These are phyloP conservation scores for Dicranocentrus wangi DNA, from an alignment of 2,888 invertebrate species.

Conservation along the genomic window DNA sequence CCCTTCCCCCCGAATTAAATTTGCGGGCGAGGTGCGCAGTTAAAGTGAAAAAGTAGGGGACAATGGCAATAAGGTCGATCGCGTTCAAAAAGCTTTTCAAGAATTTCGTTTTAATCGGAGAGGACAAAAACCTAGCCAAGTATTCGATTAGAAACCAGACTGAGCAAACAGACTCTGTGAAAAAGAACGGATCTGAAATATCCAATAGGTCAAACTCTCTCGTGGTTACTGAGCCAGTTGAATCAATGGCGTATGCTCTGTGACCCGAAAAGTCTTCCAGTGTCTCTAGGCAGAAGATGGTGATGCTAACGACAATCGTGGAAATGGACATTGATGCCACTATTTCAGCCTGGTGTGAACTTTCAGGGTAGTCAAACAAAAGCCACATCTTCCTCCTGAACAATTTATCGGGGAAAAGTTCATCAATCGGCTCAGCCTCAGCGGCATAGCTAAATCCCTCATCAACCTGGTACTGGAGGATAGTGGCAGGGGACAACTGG, in stretches of 20 bases:
- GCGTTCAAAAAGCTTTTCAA: conserved; percentile 78
- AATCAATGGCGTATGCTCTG: background rate
- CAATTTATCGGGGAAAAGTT: conserved; percentile 75
- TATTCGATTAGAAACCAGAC: conserved; percentile 78
- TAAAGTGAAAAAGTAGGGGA: conserved; percentile 77
- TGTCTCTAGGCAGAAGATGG: conserved; percentile 78
- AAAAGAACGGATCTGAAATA: conserved; percentile 78
- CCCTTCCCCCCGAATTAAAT: no score
- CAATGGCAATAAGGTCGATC: conserved; percentile 78
- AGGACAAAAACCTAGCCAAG: conserved; percentile 75
- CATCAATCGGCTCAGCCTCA: background rate
- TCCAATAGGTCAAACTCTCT: conserved; percentile 75
- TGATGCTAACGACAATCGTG: conserved; percentile 77
- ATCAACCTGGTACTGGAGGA: conserved; percentile 23
- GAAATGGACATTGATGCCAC: conserved; percentile 78
- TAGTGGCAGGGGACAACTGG: conserved; percentile 22
- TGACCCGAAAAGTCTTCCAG: conserved; percentile 76
- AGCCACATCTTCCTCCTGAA: conserved; percentile 77
- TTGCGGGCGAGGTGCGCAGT: background rate
- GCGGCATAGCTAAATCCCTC: conserved; percentile 37
- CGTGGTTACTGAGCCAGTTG: background rate
- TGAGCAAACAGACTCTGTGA: conserved; percentile 78
- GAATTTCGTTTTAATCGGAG: conserved; percentile 77
- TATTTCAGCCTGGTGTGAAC: conserved; percentile 77
- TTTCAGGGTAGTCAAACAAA: conserved; percentile 78